Conservation (phyloP, 2,113 vertebrate species). For the Ifrita kowaldi region DNA sequence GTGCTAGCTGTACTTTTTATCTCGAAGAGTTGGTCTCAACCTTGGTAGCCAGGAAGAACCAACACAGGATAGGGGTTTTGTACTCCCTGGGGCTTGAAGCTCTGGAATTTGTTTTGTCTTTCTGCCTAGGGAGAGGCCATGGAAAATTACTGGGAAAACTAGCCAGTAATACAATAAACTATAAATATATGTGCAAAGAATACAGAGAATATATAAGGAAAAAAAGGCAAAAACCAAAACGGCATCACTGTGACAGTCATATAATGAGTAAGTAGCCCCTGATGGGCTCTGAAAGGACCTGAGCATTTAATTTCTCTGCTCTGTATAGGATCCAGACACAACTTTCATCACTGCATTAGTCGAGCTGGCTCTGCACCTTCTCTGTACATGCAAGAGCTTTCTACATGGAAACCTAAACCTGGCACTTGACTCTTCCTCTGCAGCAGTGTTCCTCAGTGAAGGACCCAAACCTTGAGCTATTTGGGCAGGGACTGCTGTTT, state of each 20-base stretch:
- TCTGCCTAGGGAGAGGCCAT: not conserved
- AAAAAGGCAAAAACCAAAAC: not conserved
- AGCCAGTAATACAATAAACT: not conserved
- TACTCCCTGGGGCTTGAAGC: not conserved
- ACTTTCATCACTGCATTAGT: not conserved
- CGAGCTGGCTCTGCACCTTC: not conserved
- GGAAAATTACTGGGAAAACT: not conserved
- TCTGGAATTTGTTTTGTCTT: not conserved
- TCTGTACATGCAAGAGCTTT: not conserved
- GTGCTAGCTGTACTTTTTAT: not conserved
- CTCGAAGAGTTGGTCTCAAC: not conserved
- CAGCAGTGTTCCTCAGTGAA: not conserved
- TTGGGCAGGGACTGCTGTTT: not conserved
- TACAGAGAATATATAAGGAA: not conserved
- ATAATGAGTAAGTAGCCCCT: not conserved
- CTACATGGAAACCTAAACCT: not conserved
- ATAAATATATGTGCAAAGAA: not conserved
- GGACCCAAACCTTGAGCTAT: not conserved
- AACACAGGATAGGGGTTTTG: not conserved
- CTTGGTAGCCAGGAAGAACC: not conserved
- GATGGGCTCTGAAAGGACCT: not conserved
- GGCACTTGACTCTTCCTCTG: not conserved
- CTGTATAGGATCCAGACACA: not conserved
- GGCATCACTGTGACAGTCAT: not conserved
- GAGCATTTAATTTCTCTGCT: not conserved